These are phyloP conservation scores for Gibbula magus DNA, from an alignment of 2,888 invertebrate genomes.

Conservation along the genomic window DNA sequence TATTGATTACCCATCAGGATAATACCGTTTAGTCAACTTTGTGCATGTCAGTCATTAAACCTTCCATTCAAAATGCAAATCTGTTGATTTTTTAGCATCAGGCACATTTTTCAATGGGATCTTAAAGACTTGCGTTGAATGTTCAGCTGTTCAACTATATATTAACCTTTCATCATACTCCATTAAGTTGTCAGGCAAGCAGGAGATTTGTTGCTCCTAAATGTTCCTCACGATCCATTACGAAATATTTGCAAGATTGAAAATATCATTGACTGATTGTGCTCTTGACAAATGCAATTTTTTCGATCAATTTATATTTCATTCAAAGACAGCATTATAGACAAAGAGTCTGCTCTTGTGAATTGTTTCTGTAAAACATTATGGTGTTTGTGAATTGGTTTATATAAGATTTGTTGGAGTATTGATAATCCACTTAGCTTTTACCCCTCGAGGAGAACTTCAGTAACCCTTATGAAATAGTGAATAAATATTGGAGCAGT, in stretches of 20 bases:
- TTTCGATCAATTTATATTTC: not conserved
- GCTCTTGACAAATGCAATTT: not conserved
- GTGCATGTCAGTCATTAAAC: not conserved
- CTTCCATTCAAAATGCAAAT: slow-evolving; percentile 18
- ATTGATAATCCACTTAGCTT: not conserved
- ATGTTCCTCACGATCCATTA: too few relatives aligned
- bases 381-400: not conserved
- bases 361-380: not conserved
- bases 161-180: too few relatives aligned
- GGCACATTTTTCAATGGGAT: too few relatives aligned
- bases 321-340: not conserved
- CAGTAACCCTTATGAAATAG: not conserved
- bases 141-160: too few relatives aligned
- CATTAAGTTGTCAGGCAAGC: too few relatives aligned
- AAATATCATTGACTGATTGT: too few relatives aligned
- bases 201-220: too few relatives aligned
- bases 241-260: too few relatives aligned
- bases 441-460: not conserved
- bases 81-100: too few relatives aligned
- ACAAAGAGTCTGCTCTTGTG: not conserved
- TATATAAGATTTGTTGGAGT: not conserved
- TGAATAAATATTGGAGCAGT: slow-evolving; percentile 5
- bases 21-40: not conserved
- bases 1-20: slow-evolving; percentile 8
- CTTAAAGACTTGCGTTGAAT: too few relatives aligned